Conservation (phyloP, 2,888 invertebrate genomes). For the Drosophila affinis region DNA sequence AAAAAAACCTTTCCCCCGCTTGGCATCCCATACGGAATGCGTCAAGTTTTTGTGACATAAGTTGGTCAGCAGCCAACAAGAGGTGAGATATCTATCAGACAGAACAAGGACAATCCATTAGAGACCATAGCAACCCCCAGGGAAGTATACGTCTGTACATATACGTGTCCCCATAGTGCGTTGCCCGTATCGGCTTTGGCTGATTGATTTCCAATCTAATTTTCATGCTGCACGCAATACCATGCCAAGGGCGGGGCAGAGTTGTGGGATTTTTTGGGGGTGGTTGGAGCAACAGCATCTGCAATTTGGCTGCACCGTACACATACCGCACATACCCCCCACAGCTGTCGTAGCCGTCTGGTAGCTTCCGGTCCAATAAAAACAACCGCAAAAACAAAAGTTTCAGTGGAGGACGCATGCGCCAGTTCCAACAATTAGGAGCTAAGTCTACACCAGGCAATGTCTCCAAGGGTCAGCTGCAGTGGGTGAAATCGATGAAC, state of each 20-base stretch:
- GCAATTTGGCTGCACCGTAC: constrained; percentile 35
- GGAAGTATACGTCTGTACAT: constrained; percentile 1
- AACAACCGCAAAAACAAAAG: constrained; percentile 22
- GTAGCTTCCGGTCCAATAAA: constrained; percentile 53
- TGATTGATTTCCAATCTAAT: constrained; percentile 56
- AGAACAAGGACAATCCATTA: constrained; percentile 4
- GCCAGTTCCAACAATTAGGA: constrained; percentile 4
- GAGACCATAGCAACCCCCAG: background rate
- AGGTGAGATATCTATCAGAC: background rate
- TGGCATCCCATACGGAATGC: constrained; percentile 30
- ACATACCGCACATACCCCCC: constrained; percentile 67
- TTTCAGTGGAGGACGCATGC: constrained; percentile 54
- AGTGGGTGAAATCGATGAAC: constrained; percentile 57
- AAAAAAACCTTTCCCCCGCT: background rate
- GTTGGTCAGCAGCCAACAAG: constrained; percentile 32
- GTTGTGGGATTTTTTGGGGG: background rate
- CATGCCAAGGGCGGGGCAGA: constrained; percentile 4
- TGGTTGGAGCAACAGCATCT: constrained; percentile 42
- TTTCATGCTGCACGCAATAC: constrained; percentile 40
- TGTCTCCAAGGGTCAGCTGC: constrained; percentile 55
- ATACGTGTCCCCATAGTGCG: constrained; percentile 9
- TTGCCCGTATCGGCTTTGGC: constrained; percentile 17
- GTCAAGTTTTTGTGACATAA: constrained; percentile 26
- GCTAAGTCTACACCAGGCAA: background rate
- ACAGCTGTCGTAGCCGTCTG: constrained; percentile 44